Conservation (phyloP, 2,888 invertebrate species). For the Cheilosia scutellata region DNA sequence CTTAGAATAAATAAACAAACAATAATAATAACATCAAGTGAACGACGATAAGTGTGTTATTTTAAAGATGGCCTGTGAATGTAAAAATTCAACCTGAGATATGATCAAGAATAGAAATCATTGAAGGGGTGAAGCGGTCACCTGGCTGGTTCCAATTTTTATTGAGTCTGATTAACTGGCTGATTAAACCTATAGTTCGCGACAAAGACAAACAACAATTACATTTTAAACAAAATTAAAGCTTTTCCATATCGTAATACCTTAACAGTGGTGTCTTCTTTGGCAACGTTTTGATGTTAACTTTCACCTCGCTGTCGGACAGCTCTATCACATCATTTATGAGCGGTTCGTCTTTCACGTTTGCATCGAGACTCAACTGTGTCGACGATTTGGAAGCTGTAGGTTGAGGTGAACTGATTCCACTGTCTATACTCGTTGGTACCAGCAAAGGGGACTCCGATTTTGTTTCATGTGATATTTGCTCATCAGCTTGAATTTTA, state of each 20-base stretch:
- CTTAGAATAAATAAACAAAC: constrained; percentile 30
- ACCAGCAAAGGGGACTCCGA: neutral
- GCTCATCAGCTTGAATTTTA: neutral
- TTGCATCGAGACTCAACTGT: constrained; percentile 23
- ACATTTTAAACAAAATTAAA: neutral
- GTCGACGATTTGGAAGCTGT: constrained; percentile 30
- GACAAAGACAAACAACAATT: neutral
- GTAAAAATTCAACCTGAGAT: neutral
- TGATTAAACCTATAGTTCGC: constrained; percentile 38
- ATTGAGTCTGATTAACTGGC: constrained; percentile 85
- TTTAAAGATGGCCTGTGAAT: constrained; percentile 52
- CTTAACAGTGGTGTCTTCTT: constrained; percentile 13
- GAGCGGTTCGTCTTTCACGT: neutral
- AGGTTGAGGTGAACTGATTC: constrained; percentile 32
- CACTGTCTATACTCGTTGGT: constrained; percentile 37
- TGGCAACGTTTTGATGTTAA: constrained; percentile 1
- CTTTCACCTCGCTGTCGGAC: constrained; percentile 45
- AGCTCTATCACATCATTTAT: constrained; percentile 34
- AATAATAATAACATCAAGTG: neutral
- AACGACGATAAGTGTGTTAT: neutral
- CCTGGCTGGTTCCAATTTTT: no score
- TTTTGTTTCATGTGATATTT: constrained; percentile 1
- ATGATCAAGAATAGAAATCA: no score
- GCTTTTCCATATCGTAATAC: constrained; percentile 4
- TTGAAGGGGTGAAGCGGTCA: neutral